A percentile compares a stretch with the other conserved stretches of the same genome.
Evolutionary conservation across 2,113 vertebrate genomes (phyloP).

Genomic region (Origma solitaria): DNA sequence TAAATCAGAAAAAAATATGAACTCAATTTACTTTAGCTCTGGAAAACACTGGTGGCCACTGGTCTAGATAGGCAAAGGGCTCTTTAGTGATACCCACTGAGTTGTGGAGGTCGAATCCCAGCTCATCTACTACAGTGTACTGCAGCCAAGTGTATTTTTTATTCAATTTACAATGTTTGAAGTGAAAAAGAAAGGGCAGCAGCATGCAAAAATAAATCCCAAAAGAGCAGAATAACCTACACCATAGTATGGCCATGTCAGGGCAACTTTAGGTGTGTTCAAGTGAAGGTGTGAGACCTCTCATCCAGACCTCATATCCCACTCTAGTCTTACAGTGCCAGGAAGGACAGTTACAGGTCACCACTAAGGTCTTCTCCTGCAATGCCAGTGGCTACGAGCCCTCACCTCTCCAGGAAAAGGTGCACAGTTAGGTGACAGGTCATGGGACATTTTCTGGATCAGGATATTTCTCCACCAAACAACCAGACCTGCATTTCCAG

Average conservation of each 20-base stretch:
- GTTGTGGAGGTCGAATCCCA: background rate
- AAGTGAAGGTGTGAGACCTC: background rate
- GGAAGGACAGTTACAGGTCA: background rate
- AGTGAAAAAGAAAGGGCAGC: background rate
- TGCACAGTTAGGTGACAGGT: background rate
- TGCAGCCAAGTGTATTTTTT: background rate
- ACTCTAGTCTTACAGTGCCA: background rate
- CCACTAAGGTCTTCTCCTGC: background rate
- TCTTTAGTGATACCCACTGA: background rate
- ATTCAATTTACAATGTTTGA: background rate
- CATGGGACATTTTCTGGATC: background rate
- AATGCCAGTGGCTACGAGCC: accelerated
- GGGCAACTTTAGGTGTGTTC: background rate
- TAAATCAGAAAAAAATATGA: background rate
- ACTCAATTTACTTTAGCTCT: background rate
- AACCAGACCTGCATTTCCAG: background rate
- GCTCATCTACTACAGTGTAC: background rate
- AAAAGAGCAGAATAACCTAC: background rate
- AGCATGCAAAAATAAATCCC: background rate
- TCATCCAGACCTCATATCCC: background rate
- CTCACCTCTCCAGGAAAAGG: background rate
- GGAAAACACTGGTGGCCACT: background rate
- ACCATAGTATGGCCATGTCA: background rate
- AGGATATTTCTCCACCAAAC: background rate
- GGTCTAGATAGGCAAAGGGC: background rate